Conservation (phyloP, 2,888 invertebrate species). For the Agrotis exclamationis region DNA sequence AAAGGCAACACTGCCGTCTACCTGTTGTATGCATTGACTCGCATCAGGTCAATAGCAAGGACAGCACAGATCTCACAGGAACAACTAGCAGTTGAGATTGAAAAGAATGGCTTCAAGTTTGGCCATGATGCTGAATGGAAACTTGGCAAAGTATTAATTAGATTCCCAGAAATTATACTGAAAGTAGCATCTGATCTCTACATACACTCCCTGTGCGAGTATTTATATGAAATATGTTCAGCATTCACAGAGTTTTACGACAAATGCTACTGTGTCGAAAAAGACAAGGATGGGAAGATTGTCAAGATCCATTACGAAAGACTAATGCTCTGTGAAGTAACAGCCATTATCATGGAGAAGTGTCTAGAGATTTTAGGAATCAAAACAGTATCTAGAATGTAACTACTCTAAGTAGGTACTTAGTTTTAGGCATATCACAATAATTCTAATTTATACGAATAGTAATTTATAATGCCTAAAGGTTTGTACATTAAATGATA, state of each 20-base stretch:
- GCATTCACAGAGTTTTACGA: slow-evolving; percentile 99
- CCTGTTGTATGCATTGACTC: slow-evolving; percentile 97
- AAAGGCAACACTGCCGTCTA: slow-evolving; percentile 99
- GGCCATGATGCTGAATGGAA: slow-evolving; percentile 98
- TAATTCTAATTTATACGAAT: slow-evolving; percentile 61
- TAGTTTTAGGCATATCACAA: slow-evolving; percentile 60
- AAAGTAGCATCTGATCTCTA: slow-evolving; percentile 96
- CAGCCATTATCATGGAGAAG: slow-evolving; percentile 96
- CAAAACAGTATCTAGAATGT: slow-evolving; percentile 98
- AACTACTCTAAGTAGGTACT: slow-evolving; percentile 70
- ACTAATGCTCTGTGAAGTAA: slow-evolving; percentile 97
- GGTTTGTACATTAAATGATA: slow-evolving; percentile 67
- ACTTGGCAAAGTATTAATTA: slow-evolving; percentile 96
- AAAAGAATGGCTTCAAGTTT: slow-evolving; percentile 92
- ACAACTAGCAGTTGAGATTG: slow-evolving; percentile 92
- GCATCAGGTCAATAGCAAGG: slow-evolving; percentile 97
- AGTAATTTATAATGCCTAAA: slow-evolving; percentile 54
- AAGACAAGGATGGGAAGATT: slow-evolving; percentile 95
- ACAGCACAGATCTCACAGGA: slow-evolving; percentile 93
- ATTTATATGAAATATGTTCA: slow-evolving; percentile 98
- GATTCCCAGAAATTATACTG: slow-evolving; percentile 96
- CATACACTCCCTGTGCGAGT: slow-evolving; percentile 98
- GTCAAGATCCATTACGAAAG: slow-evolving; percentile 96
- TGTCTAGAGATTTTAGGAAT: slow-evolving; percentile 98
- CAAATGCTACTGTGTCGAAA: slow-evolving; percentile 99